phyloP scores from a whole-genome alignment of 2,797 vertebrate genomes.

The Acomys russatus region DNA sequence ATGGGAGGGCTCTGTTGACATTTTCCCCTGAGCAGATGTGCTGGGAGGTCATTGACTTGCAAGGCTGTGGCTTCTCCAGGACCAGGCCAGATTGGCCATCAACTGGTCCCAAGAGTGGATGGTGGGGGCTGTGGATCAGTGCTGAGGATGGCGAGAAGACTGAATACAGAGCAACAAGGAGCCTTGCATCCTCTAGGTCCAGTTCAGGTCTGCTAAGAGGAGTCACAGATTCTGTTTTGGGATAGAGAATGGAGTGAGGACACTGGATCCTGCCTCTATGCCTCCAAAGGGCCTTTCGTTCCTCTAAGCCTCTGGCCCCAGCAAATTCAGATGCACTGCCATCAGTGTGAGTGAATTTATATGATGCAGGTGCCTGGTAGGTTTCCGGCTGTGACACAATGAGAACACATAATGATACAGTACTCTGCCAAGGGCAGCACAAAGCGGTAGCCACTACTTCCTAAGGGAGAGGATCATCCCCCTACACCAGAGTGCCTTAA shows the following conservation, averaged over 20 bases:
- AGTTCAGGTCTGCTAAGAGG: no score
- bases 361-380: not conserved
- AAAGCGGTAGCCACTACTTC: no score
- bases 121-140: rapidly evolving
- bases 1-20: rapidly evolving
- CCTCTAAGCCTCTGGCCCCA: not conserved
- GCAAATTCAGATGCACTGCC: not conserved
- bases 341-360: not conserved
- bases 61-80: no score
- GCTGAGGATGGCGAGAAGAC: not conserved
- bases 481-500: rapidly evolving
- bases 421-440: no score
- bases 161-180: not conserved
- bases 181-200: not conserved
- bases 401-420: no score
- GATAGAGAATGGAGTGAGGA: rapidly evolving
- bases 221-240: not conserved
- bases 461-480: no score
- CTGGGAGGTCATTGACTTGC: rapidly evolving
- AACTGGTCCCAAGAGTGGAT: not conserved
- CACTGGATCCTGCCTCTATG: not conserved
- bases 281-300: not conserved
- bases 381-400: not conserved
- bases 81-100: no score
- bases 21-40: not conserved